phyloP scores from a whole-genome alignment of 1,140 invertebrate genomes.

The Armadillidium nasatum region DNA sequence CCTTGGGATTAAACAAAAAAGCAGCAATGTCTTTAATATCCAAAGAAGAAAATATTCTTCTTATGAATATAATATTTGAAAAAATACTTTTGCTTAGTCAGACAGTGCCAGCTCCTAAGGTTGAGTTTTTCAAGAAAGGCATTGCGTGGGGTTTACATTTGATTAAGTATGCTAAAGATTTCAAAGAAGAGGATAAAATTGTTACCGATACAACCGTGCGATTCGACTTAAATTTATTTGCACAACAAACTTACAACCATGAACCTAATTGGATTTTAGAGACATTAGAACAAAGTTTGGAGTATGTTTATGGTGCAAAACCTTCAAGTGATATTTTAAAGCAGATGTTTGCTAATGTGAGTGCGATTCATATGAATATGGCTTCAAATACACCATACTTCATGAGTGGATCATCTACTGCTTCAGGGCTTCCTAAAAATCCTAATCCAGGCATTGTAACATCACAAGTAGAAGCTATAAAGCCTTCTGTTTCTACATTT shows the following conservation, averaged over 20 bases:
- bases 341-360: conserved; percentile 1
- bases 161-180: not conserved
- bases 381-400: not conserved
- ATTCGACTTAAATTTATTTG: conserved; percentile 6
- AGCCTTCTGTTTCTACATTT: not conserved
- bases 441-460: not conserved
- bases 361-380: not conserved
- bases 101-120: not conserved
- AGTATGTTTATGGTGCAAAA: not conserved
- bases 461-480: not conserved
- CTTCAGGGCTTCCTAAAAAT: not conserved
- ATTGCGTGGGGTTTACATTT: not conserved
- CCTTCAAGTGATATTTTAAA: not conserved
- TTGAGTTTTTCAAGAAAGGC: not conserved
- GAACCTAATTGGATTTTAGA: not conserved
- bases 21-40: not conserved
- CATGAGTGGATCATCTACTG: not conserved
- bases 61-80: not conserved
- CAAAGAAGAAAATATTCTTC: not conserved
- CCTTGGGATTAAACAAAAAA: not conserved
- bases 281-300: conserved; percentile 1
- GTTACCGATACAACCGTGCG: not conserved
- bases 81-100: not conserved
- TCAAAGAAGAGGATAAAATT: not conserved
- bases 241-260: not conserved